A percentile compares a stretch with the other conserved stretches of the same genome.
phyloP scores from a whole-genome alignment of 2,888 invertebrate genomes.

The Poecilus cupreus region DNA sequence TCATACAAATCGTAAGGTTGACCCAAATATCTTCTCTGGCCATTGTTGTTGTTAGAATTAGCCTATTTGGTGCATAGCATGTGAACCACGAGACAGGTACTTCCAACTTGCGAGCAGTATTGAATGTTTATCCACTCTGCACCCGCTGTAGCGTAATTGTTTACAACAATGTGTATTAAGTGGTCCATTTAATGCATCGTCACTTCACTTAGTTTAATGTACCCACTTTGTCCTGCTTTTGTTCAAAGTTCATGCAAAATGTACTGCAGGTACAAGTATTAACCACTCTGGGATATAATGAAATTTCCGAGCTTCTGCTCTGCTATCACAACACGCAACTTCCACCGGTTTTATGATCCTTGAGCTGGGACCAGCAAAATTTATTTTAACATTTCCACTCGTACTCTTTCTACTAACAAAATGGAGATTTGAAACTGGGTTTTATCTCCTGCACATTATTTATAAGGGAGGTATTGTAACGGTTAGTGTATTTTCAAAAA shows the following conservation, averaged over 20 bases:
- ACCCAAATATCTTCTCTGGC: too few species aligned
- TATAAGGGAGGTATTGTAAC: too few species aligned
- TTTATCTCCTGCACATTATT: too few species aligned
- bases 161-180: slow-evolving; percentile 47
- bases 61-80: neutral
- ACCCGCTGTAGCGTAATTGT: slow-evolving; percentile 14
- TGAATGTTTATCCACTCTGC: slow-evolving; percentile 29
- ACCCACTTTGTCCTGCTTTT: slow-evolving; percentile 49
- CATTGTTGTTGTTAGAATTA: too few species aligned
- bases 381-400: slow-evolving; percentile 1
- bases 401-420: too few species aligned
- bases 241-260: slow-evolving; percentile 42
- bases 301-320: slow-evolving; percentile 17
- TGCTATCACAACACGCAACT: neutral
- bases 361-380: neutral
- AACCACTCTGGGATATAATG: slow-evolving; percentile 17
- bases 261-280: slow-evolving; percentile 12
- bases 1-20: too few species aligned
- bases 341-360: neutral
- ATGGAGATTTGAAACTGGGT: too few species aligned
- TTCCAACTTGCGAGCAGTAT: slow-evolving; percentile 17
- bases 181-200: slow-evolving; percentile 46
- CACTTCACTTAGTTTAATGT: slow-evolving; percentile 52
- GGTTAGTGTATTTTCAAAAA: too few species aligned
- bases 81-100: neutral